These are phyloP conservation scores for Cololabis saira DNA, from an alignment of 2,113 vertebrate genomes.

Conservation along the genomic window DNA sequence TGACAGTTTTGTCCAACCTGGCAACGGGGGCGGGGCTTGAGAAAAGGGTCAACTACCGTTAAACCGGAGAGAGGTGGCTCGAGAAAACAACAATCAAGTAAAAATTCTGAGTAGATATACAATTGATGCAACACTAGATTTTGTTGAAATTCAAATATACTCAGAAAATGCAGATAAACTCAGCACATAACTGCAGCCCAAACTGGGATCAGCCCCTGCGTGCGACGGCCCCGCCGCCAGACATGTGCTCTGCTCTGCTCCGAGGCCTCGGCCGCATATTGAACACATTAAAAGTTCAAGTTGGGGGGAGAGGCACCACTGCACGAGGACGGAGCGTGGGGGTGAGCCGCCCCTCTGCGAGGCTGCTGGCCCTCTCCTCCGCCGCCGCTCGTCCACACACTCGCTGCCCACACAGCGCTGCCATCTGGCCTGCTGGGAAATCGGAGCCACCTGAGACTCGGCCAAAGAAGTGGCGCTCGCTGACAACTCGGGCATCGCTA, in stretches of 20 bases:
- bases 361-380: constrained; percentile 63
- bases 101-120: too few relatives aligned
- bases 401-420: constrained; percentile 77
- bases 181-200: too few relatives aligned
- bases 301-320: constrained; percentile 72
- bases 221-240: constrained; percentile 41
- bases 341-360: constrained; percentile 71
- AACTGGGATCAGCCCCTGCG: constrained; percentile 2
- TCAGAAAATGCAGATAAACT: too few relatives aligned
- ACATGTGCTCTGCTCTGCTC: constrained; percentile 56
- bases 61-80: too few relatives aligned
- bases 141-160: too few relatives aligned
- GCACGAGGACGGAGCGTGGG: constrained; percentile 60
- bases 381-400: constrained; percentile 59
- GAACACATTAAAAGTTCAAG: constrained; percentile 77
- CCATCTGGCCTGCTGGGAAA: constrained; percentile 83
- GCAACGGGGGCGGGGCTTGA: too few relatives aligned
- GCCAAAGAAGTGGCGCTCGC: constrained; percentile 72
- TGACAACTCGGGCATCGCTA: constrained; percentile 69
- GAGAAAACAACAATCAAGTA: too few relatives aligned
- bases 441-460: constrained; percentile 73
- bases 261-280: constrained; percentile 66
- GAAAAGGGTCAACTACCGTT: too few relatives aligned
- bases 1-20: too few relatives aligned
- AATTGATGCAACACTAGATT: too few relatives aligned